These are phyloP conservation scores for Arion vulgaris DNA, from an alignment of 1,140 invertebrate species.

Conservation along the genomic window DNA sequence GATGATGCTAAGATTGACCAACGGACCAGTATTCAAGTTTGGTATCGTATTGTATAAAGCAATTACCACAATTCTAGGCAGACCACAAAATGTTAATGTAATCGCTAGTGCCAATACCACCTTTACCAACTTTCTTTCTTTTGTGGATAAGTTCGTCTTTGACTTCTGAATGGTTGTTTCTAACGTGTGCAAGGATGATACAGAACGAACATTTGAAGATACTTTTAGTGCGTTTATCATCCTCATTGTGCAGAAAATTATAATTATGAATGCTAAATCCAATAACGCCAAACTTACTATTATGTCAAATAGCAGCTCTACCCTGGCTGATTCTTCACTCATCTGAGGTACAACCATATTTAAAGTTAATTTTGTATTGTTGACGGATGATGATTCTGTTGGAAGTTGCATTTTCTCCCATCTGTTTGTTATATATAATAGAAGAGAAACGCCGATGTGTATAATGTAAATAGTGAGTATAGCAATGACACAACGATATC, in stretches of 20 bases:
- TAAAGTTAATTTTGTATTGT: no score
- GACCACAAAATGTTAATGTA: neutral
- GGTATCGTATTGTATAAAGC: neutral
- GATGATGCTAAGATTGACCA: neutral
- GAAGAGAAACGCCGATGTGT: neutral
- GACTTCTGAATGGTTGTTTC: neutral
- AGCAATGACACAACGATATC: neutral
- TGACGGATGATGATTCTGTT: neutral
- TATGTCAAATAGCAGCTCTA: neutral
- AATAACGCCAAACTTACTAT: neutral
- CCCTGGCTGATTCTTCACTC: neutral
- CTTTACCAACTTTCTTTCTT: neutral
- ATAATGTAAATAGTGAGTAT: neutral
- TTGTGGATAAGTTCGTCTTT: neutral
- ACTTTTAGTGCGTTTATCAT: neutral
- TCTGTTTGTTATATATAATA: neutral
- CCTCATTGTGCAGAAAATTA: neutral
- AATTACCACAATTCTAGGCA: neutral
- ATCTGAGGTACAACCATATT: neutral
- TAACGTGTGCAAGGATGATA: neutral
- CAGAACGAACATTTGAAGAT: neutral
- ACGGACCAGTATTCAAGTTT: neutral
- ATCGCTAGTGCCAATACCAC: neutral
- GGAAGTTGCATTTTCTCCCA: neutral
- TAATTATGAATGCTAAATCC: neutral